Conservation (phyloP, 2,888 invertebrate species). For the Torymus aiolomorphi region DNA sequence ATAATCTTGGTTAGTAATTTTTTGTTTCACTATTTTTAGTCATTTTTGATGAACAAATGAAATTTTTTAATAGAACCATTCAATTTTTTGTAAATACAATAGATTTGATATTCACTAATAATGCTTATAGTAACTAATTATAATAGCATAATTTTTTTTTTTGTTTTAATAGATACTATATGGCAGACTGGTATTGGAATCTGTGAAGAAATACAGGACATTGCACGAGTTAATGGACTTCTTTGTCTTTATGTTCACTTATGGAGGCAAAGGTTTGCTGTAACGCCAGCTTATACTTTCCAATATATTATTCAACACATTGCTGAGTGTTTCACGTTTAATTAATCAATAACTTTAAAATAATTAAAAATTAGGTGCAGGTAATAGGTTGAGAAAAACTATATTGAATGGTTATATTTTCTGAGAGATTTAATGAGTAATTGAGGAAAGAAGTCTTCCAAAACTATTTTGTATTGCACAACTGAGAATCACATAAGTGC, state of each 20-base stretch:
- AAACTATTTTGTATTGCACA: conserved; percentile 58
- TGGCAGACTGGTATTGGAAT: conserved; percentile 82
- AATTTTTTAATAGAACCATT: neutral
- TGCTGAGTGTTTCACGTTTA: conserved; percentile 72
- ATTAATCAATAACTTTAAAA: conserved; percentile 57
- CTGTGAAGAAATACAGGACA: conserved; percentile 78
- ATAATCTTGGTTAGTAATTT: conserved; percentile 73
- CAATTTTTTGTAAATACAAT: neutral
- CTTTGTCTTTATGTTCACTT: conserved; percentile 74
- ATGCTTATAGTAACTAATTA: neutral
- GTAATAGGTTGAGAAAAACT: conserved; percentile 33
- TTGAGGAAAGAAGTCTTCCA: conserved; percentile 57
- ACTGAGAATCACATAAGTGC: conserved; percentile 57
- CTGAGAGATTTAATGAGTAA: conserved; percentile 52
- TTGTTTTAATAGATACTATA: conserved; percentile 78
- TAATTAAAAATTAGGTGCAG: conserved; percentile 10
- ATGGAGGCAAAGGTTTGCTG: conserved; percentile 76
- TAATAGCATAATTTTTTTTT: neutral
- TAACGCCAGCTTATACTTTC: conserved; percentile 72
- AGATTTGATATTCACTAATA: neutral
- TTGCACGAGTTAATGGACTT: conserved; percentile 70
- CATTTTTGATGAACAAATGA: neutral
- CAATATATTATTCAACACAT: conserved; percentile 74
- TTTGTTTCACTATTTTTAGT: conserved; percentile 1
- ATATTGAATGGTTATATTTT: conserved; percentile 55